Base-by-base conservation (phyloP, 2,888 invertebrate genomes). In the Nomada goodeniana region DNA sequence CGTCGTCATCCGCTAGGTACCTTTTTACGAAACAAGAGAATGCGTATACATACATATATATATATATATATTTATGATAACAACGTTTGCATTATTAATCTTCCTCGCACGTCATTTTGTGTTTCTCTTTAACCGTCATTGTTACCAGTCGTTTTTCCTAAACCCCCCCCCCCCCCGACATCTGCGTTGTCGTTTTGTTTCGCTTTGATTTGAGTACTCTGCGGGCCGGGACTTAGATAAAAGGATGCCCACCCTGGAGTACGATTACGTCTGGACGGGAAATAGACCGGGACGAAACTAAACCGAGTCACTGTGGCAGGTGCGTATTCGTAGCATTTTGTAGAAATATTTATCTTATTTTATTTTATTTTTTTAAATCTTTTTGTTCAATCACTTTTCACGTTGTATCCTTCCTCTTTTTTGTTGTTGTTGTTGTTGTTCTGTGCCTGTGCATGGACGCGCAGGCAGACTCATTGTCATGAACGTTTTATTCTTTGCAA, bases 171-270 rank as follows among this genome's bases (percentile, higher is more conserved):
- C 74, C 82, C 84, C 76, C 88, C 89, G 90, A 90, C 90, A 87
- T 89, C 88, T 90, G 89, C 90, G 89, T 91, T 90, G 89, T 90
- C 82, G 90, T 91, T 89, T 91, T 88, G 90, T 88, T 91, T 89
- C 89, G 90, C 88, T 91, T 92, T 89, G 89, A 89, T 90, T 90
- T 89, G 89, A 90, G 90, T 90, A 89, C 26, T 44, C 84, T 88
- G 88, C 86, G 90, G 87, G 86, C 89, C 86, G 85, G 89, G 86
- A 86, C 86, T 91, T 90, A 90, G 89, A 89, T 89, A 89, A 76
- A 64, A 80, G 90, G 91, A 91, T 88, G 87, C 77, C 87, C 47
- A 83, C 79, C 61, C 70, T 73, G 89, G 86, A 89, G 86, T 79
- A 82, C 88, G 52, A 83, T 89, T 64, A 57, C 73, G 72, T 55